These are phyloP conservation scores for Muschampia plurimacula DNA, from an alignment of 2,888 invertebrate species.

Conservation along the genomic window DNA sequence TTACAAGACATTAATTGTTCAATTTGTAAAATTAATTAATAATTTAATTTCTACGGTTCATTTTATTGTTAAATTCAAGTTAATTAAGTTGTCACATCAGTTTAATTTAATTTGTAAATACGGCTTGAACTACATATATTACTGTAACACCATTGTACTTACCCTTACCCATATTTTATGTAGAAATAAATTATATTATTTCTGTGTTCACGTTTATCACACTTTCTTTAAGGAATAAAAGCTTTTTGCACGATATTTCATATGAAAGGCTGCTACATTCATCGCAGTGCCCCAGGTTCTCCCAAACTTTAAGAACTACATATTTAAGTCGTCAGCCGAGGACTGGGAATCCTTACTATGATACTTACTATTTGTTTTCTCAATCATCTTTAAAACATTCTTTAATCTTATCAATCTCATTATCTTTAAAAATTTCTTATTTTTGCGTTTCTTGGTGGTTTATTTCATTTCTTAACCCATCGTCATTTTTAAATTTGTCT, in stretches of 20 bases:
- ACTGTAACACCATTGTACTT: too few relatives aligned
- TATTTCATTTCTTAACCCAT: not conserved
- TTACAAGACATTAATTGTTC: too few relatives aligned
- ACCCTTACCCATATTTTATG: too few relatives aligned
- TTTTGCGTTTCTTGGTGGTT: not conserved
- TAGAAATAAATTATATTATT: too few relatives aligned
- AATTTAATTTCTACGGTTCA: too few relatives aligned
- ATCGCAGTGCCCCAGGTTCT: slow-evolving; percentile 14
- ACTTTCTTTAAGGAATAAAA: not conserved
- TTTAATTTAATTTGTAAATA: too few relatives aligned
- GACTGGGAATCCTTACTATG: slow-evolving; percentile 6
- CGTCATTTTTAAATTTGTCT: too few relatives aligned
- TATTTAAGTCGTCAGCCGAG: slow-evolving; percentile 29
- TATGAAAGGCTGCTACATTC: slow-evolving; percentile 20
- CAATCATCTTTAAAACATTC: not conserved
- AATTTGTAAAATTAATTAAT: too few relatives aligned
- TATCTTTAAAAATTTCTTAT: not conserved
- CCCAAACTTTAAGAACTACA: slow-evolving; percentile 28
- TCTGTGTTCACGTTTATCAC: not conserved
- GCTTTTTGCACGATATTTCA: slow-evolving; percentile 21
- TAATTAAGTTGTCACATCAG: too few relatives aligned
- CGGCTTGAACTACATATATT: too few relatives aligned
- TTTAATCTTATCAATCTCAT: too few relatives aligned
- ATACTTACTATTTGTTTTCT: not conserved
- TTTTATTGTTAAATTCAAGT: too few relatives aligned